Evolutionary conservation across 2,888 invertebrate genomes (phyloP), one percentile per base, ranked within the genome.

Genomic region (Pollenia amentaria): DNA sequence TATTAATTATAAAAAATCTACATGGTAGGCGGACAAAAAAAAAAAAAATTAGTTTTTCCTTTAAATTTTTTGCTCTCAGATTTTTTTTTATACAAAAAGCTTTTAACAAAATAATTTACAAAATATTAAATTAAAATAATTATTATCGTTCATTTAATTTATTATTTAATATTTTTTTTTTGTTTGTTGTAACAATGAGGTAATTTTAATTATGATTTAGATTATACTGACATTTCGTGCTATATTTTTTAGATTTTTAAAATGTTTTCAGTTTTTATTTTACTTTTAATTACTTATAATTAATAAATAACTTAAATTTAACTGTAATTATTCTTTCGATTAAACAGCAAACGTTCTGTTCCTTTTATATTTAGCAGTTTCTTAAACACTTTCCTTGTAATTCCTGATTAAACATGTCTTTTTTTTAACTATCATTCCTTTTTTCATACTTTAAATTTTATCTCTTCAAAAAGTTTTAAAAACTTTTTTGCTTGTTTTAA

Each of bases 301-400:
- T 83, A 86, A 82, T 73, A 85, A 76, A 76, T 79, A 80, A 79
- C 60, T 79, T 81, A 77, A 85, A 76, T 82, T 65, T 11, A 64
- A 12, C 48, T 55, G n/a, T 78, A 82, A 76, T 75, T 82, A 64
- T 21, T 80, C 60, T 76, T 81, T 18, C 9, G 29, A 29, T 44
- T 18, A 48, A 75, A 69, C 40, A 84, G 48, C 55, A 70, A 21
- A 70, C n/a, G 10, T 40, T 53, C 18, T 46, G 21, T 16, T 46
- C 10, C 3, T 16, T 65, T 65, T 18, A 29, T 29, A 14, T 38
- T 69, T 57, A n/a, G 57, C 7, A 38, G 29, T 65, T 67, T 42
- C n/a, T 53, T 53, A 16, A 60, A 42, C 12, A 14, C 40, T 51
- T 65, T 79, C 11, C 69, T n/a, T 8, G 53, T 51, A 55, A 40